Conservation (phyloP, 2,888 invertebrate species). For the Eulithis testata region DNA sequence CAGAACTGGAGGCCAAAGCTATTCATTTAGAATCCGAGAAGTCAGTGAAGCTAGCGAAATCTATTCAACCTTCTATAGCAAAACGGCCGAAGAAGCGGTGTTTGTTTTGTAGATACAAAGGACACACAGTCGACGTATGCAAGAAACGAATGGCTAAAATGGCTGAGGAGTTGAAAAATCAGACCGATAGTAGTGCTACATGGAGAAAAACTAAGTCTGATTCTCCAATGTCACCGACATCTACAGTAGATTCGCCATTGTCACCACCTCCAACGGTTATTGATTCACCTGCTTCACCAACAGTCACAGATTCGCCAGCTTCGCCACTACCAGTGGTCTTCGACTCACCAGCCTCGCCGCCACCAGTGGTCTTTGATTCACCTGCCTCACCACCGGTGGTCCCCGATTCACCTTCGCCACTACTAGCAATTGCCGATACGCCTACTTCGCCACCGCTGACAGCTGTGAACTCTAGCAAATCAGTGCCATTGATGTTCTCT, state of each 20-base stretch:
- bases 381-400: conserved; percentile 4
- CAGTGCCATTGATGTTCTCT: not conserved
- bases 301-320: not conserved
- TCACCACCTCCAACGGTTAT: not conserved
- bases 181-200: not conserved
- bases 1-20: conserved; percentile 6
- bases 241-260: conserved; percentile 1
- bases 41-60: conserved; percentile 3
- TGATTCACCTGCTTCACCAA: conserved; percentile 8
- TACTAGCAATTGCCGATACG: not conserved
- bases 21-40: conserved; percentile 5
- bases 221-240: conserved; percentile 8
- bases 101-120: conserved; percentile 12
- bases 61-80: conserved; percentile 1
- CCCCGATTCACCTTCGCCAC: not conserved
- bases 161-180: not conserved
- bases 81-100: conserved; percentile 14
- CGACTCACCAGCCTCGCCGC: conserved; percentile 4
- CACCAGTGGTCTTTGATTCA: not conserved
- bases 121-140: conserved; percentile 13
- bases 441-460: not conserved
- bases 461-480: not conserved
- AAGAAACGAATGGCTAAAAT: conserved; percentile 6
- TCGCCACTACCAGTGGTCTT: not conserved
- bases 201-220: not conserved